phyloP scores from a whole-genome alignment of 1,140 invertebrate species.

The Formica selysi region DNA sequence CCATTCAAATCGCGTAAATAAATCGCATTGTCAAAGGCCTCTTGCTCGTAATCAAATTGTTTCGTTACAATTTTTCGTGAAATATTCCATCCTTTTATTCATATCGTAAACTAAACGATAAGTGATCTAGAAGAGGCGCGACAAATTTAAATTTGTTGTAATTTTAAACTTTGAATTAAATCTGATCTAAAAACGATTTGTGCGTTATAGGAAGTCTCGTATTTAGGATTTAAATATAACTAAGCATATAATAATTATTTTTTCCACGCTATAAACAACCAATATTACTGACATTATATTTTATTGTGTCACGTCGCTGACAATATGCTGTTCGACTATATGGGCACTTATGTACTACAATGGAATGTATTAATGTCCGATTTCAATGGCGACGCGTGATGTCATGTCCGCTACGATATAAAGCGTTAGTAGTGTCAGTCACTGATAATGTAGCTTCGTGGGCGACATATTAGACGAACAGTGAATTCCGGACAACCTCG shows the following conservation, averaged over 20 bases:
- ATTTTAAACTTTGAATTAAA: background rate
- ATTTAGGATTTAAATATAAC: slow-evolving; percentile 31
- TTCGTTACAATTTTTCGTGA: slow-evolving; percentile 27
- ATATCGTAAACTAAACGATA: background rate
- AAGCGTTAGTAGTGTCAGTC: slow-evolving; percentile 29
- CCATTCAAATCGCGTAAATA: slow-evolving; percentile 47
- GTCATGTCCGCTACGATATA: slow-evolving; percentile 14
- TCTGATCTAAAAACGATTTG: background rate
- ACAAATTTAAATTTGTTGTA: background rate
- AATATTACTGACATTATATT: background rate
- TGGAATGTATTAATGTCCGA: slow-evolving; percentile 32
- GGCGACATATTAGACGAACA: slow-evolving; percentile 29
- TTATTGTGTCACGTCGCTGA: background rate
- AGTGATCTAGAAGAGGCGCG: background rate
- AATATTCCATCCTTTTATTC: background rate
- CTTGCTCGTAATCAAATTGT: slow-evolving; percentile 21
- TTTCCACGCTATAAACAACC: background rate
- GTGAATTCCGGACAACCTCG: slow-evolving; percentile 10
- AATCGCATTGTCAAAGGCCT: slow-evolving; percentile 15
- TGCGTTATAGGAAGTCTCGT: too few species aligned
- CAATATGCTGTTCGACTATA: background rate
- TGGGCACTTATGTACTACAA: slow-evolving; percentile 28
- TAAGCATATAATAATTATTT: background rate
- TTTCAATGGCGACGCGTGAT: slow-evolving; percentile 38
- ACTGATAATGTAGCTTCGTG: slow-evolving; percentile 33